Evolutionary conservation across 2,113 vertebrate species (phyloP).

Genomic region (Nanorana parkeri): DNA sequence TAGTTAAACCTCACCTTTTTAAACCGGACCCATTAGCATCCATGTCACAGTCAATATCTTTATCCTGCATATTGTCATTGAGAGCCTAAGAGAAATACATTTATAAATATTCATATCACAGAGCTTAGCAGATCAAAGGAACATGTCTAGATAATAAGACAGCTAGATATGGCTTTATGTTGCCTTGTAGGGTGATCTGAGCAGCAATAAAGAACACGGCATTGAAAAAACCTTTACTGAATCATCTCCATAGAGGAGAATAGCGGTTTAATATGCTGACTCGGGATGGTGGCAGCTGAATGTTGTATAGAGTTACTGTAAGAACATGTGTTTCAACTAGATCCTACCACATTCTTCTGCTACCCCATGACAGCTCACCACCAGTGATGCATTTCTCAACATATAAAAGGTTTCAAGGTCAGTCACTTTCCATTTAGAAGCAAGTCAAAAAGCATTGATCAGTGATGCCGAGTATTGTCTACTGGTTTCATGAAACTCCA

Average conservation of each 20-base stretch:
- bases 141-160: background rate
- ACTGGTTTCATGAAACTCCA: too few species aligned
- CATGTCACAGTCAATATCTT: slow-evolving; percentile 78
- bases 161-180: background rate
- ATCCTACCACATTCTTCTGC: slow-evolving; percentile 26
- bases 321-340: slow-evolving; percentile 19
- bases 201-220: background rate
- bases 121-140: slow-evolving; percentile 21
- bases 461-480: too few species aligned
- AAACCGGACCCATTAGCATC: slow-evolving; percentile 78
- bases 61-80: slow-evolving; percentile 75
- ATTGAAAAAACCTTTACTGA: background rate
- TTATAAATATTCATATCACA: slow-evolving; percentile 26
- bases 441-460: too few species aligned
- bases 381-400: slow-evolving; percentile 14
- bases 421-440: background rate
- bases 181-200: background rate
- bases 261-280: background rate
- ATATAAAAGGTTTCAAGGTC: slow-evolving; percentile 5
- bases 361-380: slow-evolving; percentile 19
- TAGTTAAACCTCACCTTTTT: slow-evolving; percentile 78
- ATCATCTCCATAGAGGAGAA: background rate
- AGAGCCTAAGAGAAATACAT: slow-evolving; percentile 72
- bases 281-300: slow-evolving; percentile 31
- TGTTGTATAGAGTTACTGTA: slow-evolving; percentile 39